Percentiles rank a stretch among this genome's conserved stretches.
These are phyloP conservation scores for Parus major DNA, from an alignment of 2,113 vertebrate genomes.

Conservation along the genomic window DNA sequence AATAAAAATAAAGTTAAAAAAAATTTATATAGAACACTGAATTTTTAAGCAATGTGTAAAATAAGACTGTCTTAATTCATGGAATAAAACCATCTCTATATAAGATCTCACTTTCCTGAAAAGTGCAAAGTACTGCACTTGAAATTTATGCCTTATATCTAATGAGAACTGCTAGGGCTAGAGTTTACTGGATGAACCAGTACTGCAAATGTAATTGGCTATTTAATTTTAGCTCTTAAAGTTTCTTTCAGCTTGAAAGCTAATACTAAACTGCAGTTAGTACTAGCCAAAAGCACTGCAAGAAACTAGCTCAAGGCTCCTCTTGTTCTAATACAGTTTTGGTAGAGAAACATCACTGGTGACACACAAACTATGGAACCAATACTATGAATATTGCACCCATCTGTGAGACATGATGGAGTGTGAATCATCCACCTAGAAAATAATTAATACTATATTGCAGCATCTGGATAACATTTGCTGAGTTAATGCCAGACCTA, in stretches of 20 bases:
- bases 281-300: not conserved
- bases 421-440: not conserved
- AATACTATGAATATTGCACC: not conserved
- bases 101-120: not conserved
- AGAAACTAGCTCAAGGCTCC: not conserved
- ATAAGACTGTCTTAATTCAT: not conserved
- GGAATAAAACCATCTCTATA: constrained; percentile 8
- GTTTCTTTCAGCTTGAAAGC: not conserved
- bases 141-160: not conserved
- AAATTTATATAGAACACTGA: not conserved
- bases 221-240: not conserved
- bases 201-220: not conserved
- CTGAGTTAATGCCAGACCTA: not conserved
- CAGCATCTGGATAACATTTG: constrained; percentile 22
- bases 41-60: constrained; percentile 9
- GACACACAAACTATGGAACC: not conserved
- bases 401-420: not conserved
- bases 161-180: not conserved
- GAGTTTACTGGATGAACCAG: not conserved
- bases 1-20: not conserved
- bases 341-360: not conserved
- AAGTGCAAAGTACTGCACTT: not conserved
- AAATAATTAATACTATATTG: constrained; percentile 23
- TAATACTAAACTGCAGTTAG: not conserved
- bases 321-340: not conserved